Evolutionary conservation across 1,140 invertebrate genomes (phyloP), one percentile per base, ranked within the genome.

Genomic region (Drosophila malerkotliana): DNA sequence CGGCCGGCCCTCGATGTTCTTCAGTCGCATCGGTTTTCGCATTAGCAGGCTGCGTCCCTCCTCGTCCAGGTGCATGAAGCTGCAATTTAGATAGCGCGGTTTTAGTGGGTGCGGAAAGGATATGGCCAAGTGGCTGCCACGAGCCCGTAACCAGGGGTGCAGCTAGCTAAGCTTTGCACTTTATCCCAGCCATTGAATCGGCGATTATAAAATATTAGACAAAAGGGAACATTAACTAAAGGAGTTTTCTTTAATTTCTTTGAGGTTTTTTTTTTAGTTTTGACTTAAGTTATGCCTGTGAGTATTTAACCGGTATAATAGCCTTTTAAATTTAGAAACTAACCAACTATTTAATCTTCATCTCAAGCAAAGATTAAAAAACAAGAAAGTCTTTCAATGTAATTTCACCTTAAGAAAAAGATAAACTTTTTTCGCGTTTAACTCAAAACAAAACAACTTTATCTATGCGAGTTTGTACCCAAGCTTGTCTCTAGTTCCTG

Each of bases 1-100:
- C 9, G 93, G 93, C 84, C 93, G 93, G 41, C 93, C 92, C 59
- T 93, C 91, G 12, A 95, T 88, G 91, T 95, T 95, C 78, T 93
- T 93, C 24, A 95, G 84, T 54, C 94, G 93, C 15, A 94, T 93
- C 3, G 94, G 94, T 77, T 94, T 94, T 53, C 91, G 93, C 56
- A 93, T 92, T 82, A 92, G 56, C 56, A 91, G 53, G 24, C 83
- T 90, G 34, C 90, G 82, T 51, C 91, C 83, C 48, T 92, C 90
- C 60, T 92, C 89, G 52, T 90, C 89, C 60, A 91, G 34, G 54
- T 91, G 90, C 72, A 91, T 92, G 45, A 92, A 91, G 48, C 88
- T 92, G 81, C 48, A 62, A 87, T 49, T 9, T 14, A 34, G 52
- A 52, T 10, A 30, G 28, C 5, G 12, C 8, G 32, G 41, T 9